Evolutionary conservation across 2,888 invertebrate genomes (phyloP), one percentile per base, ranked within the genome.

Genomic region (Antheraea yamamai): DNA sequence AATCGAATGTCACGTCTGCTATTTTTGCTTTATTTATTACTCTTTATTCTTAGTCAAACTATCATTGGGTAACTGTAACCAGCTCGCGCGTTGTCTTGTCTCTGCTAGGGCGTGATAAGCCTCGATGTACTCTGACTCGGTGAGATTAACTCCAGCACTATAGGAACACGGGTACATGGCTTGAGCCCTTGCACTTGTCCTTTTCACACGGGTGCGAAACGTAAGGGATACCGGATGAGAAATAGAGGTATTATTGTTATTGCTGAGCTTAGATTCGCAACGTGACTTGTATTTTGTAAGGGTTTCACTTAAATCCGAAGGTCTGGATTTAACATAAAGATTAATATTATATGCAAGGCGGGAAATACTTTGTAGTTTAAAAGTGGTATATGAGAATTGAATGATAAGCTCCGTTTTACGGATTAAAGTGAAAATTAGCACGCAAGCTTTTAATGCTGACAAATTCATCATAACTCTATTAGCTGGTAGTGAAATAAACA

Each of bases 1-100:
- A 66, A 30, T 14, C 64, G 30, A 30, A 30, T 66, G 16, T 30
- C 26, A 66, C 30, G 6, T 30, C 64, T 66, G 30, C 30, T 30
- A 4, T 70, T 8, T 70, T n/a, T 70, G 14, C 3, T 4, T 18
- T 71, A 20, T 75, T 58, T 20, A 79, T 76, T 78, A 52, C 71
- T 77, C 82, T 80, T 78, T 84, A 85, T 64, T 76, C 82, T 76
- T 80, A 83, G 84, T 85, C 85, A 85, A 85, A 87, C 83, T 83
- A 84, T 81, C 81, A 82, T 79, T 82, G 81, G 81, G 81, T 74
- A 79, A 81, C 81, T 79, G 81, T 81, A 39, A 79, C 76, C 77
- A 77, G 70, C 78, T 77, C 78, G 75, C 74, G 73, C 79, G 77
- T 75, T 79, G 81, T 77, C 81, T 79, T 81, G 80, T 79, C 79